These are phyloP conservation scores for Tethea ocularis DNA, from an alignment of 2,888 invertebrate species.

Conservation along the genomic window DNA sequence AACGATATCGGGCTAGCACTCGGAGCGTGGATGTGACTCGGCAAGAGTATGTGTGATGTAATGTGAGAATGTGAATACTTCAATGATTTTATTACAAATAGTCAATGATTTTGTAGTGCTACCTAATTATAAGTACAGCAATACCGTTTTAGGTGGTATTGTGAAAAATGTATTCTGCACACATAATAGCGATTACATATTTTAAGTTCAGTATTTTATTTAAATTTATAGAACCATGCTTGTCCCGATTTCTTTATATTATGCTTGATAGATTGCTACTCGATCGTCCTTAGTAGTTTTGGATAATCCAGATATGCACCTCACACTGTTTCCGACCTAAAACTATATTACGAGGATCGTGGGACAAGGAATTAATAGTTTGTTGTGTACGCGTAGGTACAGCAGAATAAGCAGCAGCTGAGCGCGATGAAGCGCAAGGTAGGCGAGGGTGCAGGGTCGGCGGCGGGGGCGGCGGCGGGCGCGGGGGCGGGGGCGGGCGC, in stretches of 20 bases:
- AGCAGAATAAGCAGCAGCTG: conserved; percentile 96
- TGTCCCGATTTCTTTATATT: conserved; percentile 43
- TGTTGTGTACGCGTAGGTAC: conserved; percentile 86
- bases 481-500: conserved; percentile 68
- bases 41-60: conserved; percentile 52
- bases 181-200: conserved; percentile 56
- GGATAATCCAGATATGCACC: conserved; percentile 82
- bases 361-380: conserved; percentile 13
- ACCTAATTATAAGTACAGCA: conserved; percentile 35
- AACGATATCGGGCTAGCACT: conserved; percentile 25
- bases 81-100: conserved; percentile 39
- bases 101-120: conserved; percentile 46
- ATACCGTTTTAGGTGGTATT: conserved; percentile 49
- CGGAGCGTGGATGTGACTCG: conserved; percentile 30
- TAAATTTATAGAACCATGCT: conserved; percentile 31
- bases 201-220: conserved; percentile 33
- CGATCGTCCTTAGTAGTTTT: conserved; percentile 55
- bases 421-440: conserved; percentile 93
- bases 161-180: conserved; percentile 77
- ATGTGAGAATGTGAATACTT: conserved; percentile 68
- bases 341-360: background rate
- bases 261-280: conserved; percentile 49
- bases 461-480: no score
- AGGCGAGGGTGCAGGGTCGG: conserved; percentile 51
- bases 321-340: conserved; percentile 22